Evolutionary conservation across 1,140 invertebrate genomes (phyloP), one percentile per base, ranked within the genome.

Genomic region (Platyscapa corneri): DNA sequence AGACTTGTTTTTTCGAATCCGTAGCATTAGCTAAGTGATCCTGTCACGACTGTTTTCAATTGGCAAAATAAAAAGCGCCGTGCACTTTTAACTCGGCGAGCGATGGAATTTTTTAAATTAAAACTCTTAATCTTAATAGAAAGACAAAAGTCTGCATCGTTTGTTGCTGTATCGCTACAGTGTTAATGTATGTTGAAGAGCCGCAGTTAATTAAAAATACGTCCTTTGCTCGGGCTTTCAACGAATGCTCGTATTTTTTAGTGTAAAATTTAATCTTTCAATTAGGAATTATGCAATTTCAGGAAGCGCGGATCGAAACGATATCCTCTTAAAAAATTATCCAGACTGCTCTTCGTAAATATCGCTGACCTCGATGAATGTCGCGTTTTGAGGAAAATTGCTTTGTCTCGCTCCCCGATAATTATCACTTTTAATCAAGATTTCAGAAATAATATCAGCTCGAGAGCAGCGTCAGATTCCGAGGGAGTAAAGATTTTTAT

Each of bases 11-110:
- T 77, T 77, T 30, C 30, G 20, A 20, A 30, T 34, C 12, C 30
- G 30, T 56, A 56, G 14, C n/a, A 39, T 79, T 79, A 79, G 34
- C 1, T 79, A 79, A 79, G 77, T 64, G 53, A 79, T 79, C 56
- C 34, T 56, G 39, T 53, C 75, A n/a, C 12, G n/a, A 42, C n/a
- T 34, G 27, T 32, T 77, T 77, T 42, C 27, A 77, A 77, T 53
- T 34, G 46, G 10, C 23, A n/a, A 77, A 77, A 53, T 46, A 77
- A 16, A 49, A 46, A 53, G 8, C 39, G 8, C 53, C 10, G 42
- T 34, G 30, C 20, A 32, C 30, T 77, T 77, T 77, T 20, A 5
- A 77, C 14, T 77, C 32, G 18, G 14, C 18, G 10, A 53, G 3
- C 27, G 37, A 39, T 42, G 70, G 12, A 23, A 39, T 74, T 42